These are phyloP conservation scores for Ecliptopera silaceata DNA, from an alignment of 2,888 invertebrate genomes.

Conservation along the genomic window DNA sequence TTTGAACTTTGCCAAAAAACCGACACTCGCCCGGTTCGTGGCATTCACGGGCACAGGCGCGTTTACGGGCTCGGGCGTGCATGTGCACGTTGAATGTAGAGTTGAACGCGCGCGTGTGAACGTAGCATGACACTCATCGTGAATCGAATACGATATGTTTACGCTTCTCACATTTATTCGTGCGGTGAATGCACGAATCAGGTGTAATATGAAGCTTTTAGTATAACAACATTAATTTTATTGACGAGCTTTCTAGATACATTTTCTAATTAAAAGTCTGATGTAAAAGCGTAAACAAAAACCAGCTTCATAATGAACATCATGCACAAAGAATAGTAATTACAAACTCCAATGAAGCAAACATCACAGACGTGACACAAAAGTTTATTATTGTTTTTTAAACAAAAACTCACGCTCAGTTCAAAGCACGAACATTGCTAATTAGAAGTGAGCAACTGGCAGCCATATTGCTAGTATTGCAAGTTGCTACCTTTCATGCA, in stretches of 20 bases:
- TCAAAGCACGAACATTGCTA: conserved; percentile 50
- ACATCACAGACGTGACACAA: conserved; percentile 20
- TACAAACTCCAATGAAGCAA: conserved; percentile 14
- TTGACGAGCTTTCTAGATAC: neutral
- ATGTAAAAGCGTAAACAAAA: neutral
- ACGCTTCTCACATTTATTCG: no score
- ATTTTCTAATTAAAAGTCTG: neutral
- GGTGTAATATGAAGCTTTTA: no score
- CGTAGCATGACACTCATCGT: no score
- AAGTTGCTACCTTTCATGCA: conserved; percentile 54
- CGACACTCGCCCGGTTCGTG: no score
- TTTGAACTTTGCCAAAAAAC: no score
- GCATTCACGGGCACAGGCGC: neutral
- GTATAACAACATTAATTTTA: no score
- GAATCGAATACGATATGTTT: no score
- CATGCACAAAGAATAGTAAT: conserved; percentile 8
- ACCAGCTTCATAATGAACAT: conserved; percentile 11
- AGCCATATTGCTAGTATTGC: conserved; percentile 32
- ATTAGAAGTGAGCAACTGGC: conserved; percentile 56
- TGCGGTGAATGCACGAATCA: no score
- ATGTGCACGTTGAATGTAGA: neutral
- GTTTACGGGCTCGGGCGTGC: neutral
- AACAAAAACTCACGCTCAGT: conserved; percentile 31
- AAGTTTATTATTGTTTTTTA: conserved; percentile 30
- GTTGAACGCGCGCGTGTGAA: neutral